Percentiles rank a stretch among this genome's conserved stretches.
phyloP scores from a whole-genome alignment of 2,797 vertebrate genomes.

The Eulemur albifrons region DNA sequence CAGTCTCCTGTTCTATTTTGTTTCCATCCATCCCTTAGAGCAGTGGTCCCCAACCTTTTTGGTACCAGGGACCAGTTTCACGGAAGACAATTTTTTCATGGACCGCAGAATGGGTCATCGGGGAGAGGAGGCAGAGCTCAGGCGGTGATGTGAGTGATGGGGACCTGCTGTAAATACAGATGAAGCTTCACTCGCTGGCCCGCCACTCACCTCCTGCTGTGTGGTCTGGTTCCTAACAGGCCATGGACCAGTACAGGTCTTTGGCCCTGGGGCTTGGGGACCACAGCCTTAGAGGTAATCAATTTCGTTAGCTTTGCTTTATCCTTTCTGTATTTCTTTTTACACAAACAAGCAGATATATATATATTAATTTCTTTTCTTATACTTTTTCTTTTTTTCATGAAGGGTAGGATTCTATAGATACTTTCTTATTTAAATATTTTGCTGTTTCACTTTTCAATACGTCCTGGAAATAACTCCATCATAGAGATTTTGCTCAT shows the following conservation, averaged over 20 bases:
- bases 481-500: background rate
- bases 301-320: background rate
- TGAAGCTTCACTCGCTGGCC: too few relatives aligned
- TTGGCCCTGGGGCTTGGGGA: too few relatives aligned
- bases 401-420: background rate
- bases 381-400: background rate
- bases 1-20: background rate
- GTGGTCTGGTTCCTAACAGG: too few relatives aligned
- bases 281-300: background rate
- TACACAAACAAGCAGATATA: background rate
- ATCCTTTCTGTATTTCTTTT: background rate
- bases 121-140: too few relatives aligned
- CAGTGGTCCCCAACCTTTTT: too few relatives aligned
- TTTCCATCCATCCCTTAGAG: background rate
- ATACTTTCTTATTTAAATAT: background rate
- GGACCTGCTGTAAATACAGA: too few relatives aligned
- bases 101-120: fast-evolving
- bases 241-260: too few relatives aligned
- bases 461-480: background rate
- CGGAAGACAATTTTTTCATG: too few relatives aligned
- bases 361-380: background rate
- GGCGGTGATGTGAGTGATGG: too few relatives aligned
- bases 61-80: too few relatives aligned
- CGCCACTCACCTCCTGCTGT: too few relatives aligned
- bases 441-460: background rate